Conservation (phyloP, 2,888 invertebrate species). For the Netelia melanura region DNA sequence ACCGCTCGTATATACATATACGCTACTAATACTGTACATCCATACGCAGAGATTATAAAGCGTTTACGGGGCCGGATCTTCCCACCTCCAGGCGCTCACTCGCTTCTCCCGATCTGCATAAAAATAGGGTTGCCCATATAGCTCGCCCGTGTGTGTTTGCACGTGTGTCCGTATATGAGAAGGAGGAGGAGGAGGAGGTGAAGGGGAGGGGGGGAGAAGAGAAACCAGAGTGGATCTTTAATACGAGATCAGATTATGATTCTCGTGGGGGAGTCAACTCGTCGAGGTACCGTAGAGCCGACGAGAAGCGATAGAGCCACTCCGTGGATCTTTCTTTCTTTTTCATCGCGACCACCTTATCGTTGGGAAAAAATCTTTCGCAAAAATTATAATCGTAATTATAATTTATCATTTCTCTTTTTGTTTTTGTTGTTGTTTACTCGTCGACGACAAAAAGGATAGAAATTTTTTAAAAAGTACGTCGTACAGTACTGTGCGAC, state of each 20-base stretch:
- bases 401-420: no score
- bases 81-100: slow-evolving; percentile 82
- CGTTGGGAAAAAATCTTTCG: no score
- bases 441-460: no score
- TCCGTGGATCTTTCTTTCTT: slow-evolving; percentile 19
- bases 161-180: slow-evolving; percentile 24
- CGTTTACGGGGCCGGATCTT: slow-evolving; percentile 81
- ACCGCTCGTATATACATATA: slow-evolving; percentile 35
- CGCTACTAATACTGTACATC: slow-evolving; percentile 59
- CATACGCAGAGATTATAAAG: slow-evolving; percentile 81
- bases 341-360: neutral
- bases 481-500: neutral
- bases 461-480: no score
- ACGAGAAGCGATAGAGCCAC: slow-evolving; percentile 27
- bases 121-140: slow-evolving; percentile 79
- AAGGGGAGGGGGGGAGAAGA: slow-evolving; percentile 58
- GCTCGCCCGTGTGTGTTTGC: slow-evolving; percentile 18
- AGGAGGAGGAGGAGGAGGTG: slow-evolving; percentile 18
- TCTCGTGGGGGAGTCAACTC: slow-evolving; percentile 79
- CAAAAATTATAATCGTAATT: no score
- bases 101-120: slow-evolving; percentile 81
- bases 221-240: slow-evolving; percentile 78
- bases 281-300: slow-evolving; percentile 20
- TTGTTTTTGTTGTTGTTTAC: no score
- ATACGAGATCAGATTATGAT: slow-evolving; percentile 84